phyloP scores from a whole-genome alignment of 23 tunicate genomes.

The Trididemnum clinides region DNA sequence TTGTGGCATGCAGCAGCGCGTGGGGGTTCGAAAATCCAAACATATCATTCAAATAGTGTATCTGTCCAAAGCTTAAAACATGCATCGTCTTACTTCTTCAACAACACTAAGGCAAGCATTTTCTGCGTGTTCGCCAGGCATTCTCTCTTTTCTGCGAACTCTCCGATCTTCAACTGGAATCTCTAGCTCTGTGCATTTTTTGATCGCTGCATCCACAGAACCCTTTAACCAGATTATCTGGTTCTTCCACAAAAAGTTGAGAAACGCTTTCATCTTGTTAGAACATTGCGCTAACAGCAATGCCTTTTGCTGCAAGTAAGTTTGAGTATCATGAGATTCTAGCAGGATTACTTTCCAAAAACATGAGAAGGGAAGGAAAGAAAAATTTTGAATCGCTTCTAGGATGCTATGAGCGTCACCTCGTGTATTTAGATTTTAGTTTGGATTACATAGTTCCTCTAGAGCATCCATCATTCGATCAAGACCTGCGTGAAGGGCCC shows the following conservation, averaged over 20 bases:
- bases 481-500: conserved; percentile 66
- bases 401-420: too few species aligned
- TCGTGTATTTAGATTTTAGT: too few species aligned
- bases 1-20: not conserved
- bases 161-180: too few species aligned
- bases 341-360: too few species aligned
- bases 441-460: conserved; percentile 16
- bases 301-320: not conserved
- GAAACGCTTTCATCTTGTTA: not conserved
- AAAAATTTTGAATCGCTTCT: too few species aligned
- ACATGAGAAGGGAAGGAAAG: too few species aligned
- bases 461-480: conserved; percentile 55
- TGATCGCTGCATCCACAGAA: not conserved
- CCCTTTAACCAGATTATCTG: not conserved
- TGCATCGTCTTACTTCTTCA: too few species aligned
- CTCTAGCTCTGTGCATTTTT: too few species aligned
- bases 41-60: not conserved
- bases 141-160: too few species aligned
- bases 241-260: not conserved
- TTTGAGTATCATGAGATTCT: too few species aligned
- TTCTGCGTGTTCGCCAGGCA: too few species aligned
- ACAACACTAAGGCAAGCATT: not conserved
- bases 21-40: not conserved
- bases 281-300: not conserved
- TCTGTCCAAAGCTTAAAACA: not conserved